Evolutionary conservation across 2,888 invertebrate genomes (phyloP), one percentile per base, ranked within the genome.

Genomic region (Stenodera caucasica): DNA sequence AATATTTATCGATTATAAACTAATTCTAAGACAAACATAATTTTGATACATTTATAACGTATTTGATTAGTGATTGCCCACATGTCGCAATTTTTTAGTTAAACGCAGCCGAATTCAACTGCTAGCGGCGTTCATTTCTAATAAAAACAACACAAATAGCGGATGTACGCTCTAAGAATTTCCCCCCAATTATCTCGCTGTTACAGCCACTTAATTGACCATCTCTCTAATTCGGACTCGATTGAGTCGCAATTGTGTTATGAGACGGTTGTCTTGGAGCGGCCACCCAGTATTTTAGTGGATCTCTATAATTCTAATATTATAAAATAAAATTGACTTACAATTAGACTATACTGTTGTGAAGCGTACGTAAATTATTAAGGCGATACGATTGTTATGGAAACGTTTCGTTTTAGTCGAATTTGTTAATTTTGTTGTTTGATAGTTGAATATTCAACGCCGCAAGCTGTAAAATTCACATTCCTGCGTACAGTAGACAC

Each of bases 21-120:
- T 45, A 45, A 45, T 23, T 45, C 21, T 45, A 23, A 56, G 64
- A 67, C 63, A 70, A 68, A 68, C 65, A 67, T 58, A 69, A 68
- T 57, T 57, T 66, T 65, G 66, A 69, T 65, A 68, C 65, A 69
- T 65, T 63, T 67, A 70, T 65, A 65, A 70, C 65, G 64, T 71
- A 70, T 70, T 71, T 69, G 70, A 64, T 61, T 68, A 70, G 66
- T 70, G 71, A 74, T 74, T 74, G 75, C 75, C 74, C 74, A 75
- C 75, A 72, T 67, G 69, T 70, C 68, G 70, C 67, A 70, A 70
- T 68, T 69, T 70, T n/a, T 66, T 58, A 55, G 49, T 64, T 56
- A 35, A 61, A 62, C 61, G 61, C 63, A 67, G 61, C 57, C 57
- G 61, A 66, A 61, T 66, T 65, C 60, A 49, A 63, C 65, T 60